Base-by-base conservation (phyloP, 2,113 vertebrate genomes). In the Grammomys dolichurus region DNA sequence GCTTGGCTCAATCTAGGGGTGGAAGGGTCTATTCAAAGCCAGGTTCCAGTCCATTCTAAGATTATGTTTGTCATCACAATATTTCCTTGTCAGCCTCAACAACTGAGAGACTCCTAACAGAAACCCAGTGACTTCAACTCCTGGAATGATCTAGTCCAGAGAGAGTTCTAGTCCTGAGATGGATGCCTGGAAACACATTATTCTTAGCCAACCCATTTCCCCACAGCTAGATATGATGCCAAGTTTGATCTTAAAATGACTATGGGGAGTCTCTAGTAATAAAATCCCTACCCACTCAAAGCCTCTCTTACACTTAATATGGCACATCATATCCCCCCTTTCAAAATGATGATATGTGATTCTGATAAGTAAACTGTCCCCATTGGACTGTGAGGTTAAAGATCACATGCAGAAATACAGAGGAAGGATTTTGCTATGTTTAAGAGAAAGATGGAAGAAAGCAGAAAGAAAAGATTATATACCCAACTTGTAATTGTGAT, bases 371-470 rank as follows among this genome's bases (percentile, higher is more conserved):
- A 48, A 46, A 2, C 8, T 77, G 91, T 97, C 0, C 0, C 95
- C 87, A 67, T 88, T 96, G 95, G 93, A 93, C 94, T 92, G 96
- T 78, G 91, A 96, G 75, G 92, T 97, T 97, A 96, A 97, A 97
- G 81, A 92, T 95, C 96, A 98, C 96, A 95, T 94, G 97, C 98
- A 98, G 97, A 98, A 97, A 98, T 54, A 75, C 58, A 28, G 77
- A 95, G 94, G 43, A 98, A 97, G 9, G 70, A 92, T 85, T 97
- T 96, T 92, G 51, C 92, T 90, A 77, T 93, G 97, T 96, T 95
- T 92, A 97, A 97, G 69, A 89, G 54, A 75, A 67, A 95, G 93
- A 78, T 20, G 54, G 91, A 97, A 95, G 80, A 86, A 87, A 67
- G 87, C 75, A 90, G 90, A 36, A 31, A 56, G 76, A 54, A 87